Conservation (phyloP, 2,113 vertebrate species). For the Bos javanicus region DNA sequence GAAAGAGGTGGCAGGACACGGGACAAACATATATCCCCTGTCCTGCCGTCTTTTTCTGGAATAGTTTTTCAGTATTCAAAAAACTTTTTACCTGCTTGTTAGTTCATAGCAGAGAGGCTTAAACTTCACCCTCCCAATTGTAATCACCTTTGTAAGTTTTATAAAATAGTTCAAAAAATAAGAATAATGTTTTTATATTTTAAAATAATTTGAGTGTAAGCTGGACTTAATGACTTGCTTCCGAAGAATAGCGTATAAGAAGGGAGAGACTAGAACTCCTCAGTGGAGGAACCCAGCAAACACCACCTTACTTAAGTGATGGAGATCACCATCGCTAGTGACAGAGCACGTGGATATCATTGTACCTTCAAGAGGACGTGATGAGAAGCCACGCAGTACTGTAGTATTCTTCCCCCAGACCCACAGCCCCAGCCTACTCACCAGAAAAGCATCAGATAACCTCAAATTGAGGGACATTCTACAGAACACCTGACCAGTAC, state of each 20-base stretch:
- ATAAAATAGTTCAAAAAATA: not conserved
- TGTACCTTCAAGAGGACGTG: too few relatives aligned
- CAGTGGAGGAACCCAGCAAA: not conserved
- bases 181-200: not conserved
- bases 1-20: not conserved
- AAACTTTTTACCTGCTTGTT: not conserved
- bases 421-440: not conserved
- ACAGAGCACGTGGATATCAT: not conserved
- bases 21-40: not conserved
- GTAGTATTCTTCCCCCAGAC: not conserved
- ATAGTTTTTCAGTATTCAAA: not conserved
- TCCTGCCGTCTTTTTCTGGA: not conserved
- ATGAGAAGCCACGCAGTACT: not conserved
- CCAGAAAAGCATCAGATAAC: not conserved
- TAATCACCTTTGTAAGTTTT: not conserved
- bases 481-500: too few relatives aligned
- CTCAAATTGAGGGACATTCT: not conserved
- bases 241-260: not conserved
- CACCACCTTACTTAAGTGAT: not conserved
- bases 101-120: not conserved
- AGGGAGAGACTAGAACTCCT: not conserved
- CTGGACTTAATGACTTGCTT: not conserved
- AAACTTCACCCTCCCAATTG: not conserved
- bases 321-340: not conserved
- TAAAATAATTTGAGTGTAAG: not conserved